A percentile compares a stretch with the other conserved stretches of the same genome.
phyloP scores from a whole-genome alignment of 2,888 invertebrate species.

The Cosmia pyralina region DNA sequence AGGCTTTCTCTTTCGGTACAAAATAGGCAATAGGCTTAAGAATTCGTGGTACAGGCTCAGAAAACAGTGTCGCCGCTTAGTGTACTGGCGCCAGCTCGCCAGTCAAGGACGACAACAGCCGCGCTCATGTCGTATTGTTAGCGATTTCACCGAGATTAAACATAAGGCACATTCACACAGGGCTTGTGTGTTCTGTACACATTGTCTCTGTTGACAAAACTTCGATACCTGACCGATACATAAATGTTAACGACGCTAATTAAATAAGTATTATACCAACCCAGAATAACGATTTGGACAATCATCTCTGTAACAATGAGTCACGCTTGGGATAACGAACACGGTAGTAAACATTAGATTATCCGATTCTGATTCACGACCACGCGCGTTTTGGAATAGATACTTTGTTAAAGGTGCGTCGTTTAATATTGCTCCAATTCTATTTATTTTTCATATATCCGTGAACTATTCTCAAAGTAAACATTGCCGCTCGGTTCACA shows the following conservation, averaged over 20 bases:
- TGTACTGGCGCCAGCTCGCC: slow-evolving; percentile 80
- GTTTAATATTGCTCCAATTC: slow-evolving; percentile 14
- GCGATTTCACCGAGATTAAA: slow-evolving; percentile 65
- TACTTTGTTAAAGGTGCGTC: slow-evolving; percentile 38
- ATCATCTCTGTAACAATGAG: slow-evolving; percentile 56
- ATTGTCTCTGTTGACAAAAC: slow-evolving; percentile 57
- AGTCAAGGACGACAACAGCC: slow-evolving; percentile 81
- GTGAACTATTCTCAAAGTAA: slow-evolving; percentile 50
- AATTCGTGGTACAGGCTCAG: slow-evolving; percentile 63
- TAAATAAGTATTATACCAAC: slow-evolving; percentile 30
- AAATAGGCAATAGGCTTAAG: slow-evolving; percentile 73
- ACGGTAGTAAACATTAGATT: slow-evolving; percentile 61
- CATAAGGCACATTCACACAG: slow-evolving; percentile 41
- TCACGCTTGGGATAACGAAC: slow-evolving; percentile 57
- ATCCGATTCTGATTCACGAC: slow-evolving; percentile 62
- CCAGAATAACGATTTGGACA: slow-evolving; percentile 49
- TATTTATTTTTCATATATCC: slow-evolving; percentile 44
- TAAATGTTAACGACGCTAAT: slow-evolving; percentile 44
- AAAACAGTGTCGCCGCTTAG: slow-evolving; percentile 61
- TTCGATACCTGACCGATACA: slow-evolving; percentile 37
- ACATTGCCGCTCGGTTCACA: slow-evolving; percentile 48
- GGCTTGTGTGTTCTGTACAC: slow-evolving; percentile 13
- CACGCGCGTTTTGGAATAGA: slow-evolving; percentile 31
- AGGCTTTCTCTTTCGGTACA: slow-evolving; percentile 70
- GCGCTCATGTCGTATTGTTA: slow-evolving; percentile 69